A percentile compares a stretch with the other conserved stretches of the same genome.
These are phyloP conservation scores for Hetaerina titia DNA, from an alignment of 2,888 invertebrate genomes.

Conservation along the genomic window DNA sequence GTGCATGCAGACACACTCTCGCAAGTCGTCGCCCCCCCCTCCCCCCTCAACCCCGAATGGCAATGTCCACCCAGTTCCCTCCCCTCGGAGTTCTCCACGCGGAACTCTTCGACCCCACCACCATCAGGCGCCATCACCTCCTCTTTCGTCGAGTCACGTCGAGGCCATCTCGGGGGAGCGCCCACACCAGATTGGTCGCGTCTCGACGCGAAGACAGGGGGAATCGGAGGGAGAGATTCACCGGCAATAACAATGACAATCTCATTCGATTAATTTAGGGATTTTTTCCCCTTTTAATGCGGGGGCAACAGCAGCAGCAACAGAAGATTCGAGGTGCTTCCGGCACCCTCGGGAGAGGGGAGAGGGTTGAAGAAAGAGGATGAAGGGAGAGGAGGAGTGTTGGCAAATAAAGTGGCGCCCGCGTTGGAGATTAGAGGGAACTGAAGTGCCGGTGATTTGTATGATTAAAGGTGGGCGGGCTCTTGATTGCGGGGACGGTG, in stretches of 20 bases:
- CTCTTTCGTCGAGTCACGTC: constrained; percentile 31
- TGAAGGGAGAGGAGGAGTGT: not conserved
- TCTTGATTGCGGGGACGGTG: not conserved
- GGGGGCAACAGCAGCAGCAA: not conserved
- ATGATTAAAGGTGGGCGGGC: not conserved
- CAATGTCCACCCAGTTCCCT: not conserved
- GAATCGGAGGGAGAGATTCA: not conserved
- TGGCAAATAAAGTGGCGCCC: not conserved
- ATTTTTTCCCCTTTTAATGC: not conserved
- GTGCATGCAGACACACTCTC: not conserved
- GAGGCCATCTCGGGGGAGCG: not conserved
- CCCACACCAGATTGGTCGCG: not conserved
- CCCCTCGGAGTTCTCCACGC: not conserved
- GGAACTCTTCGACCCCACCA: not conserved
- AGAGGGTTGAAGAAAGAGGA: not conserved
- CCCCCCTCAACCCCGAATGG: not conserved
- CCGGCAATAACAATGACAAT: not conserved
- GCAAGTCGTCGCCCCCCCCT: not conserved
- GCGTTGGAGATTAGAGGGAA: not conserved
- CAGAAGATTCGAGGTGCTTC: not conserved
- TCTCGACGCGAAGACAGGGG: not conserved
- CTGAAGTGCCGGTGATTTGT: not conserved
- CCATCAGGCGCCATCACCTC: not conserved
- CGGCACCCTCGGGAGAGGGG: not conserved
- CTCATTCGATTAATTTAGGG: constrained; percentile 29